Base-by-base conservation (phyloP, 2,888 invertebrate genomes). In the Chymomyza procnemis region DNA sequence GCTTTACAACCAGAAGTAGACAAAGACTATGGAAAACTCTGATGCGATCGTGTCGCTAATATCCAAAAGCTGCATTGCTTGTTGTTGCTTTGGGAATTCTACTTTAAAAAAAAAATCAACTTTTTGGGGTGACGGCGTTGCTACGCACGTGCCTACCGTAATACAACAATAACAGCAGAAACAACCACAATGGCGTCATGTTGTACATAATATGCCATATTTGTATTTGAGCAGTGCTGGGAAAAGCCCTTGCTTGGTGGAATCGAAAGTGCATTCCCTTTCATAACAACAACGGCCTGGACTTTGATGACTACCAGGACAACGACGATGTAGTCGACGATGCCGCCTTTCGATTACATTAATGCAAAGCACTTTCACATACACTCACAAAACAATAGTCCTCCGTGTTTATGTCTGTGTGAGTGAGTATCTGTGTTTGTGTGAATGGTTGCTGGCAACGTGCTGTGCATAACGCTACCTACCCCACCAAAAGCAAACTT, bases 401-500 rank as follows among this genome's bases (percentile, higher is more conserved):
- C 34, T 41, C 0, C 16, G 26, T 57, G 70, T 64, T 70, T 67
- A 69, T 75, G 70, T 67, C 71, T 78, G 78, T 78, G 71, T 71
- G 73, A 75, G 67, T 50, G 2, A 41, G 16, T 19, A 14, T 63
- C 66, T 46, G 14, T 62, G 26, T 63, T 21, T 47, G 14, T 41
- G 16, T 58, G 48, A 67, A 59, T 64, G 66, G 57, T 62, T 65
- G 66, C 58, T 18, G 30, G 30, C 34, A 41, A 61, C 34, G 57
- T 71, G 69, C 57, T 60, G 71, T 67, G 67, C 59, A 30, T 62
- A 62, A 66, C 55, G 66, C 67, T 89, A 79, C 89, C 89, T 90
- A 90, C 90, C 90, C 90, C 90, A 90, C 90, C 89, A 88, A 86
- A 90, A 80, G 75, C 75, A 85, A 88, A 88, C 83, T 83, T 83